Evolutionary conservation across 2,113 vertebrate genomes (phyloP), one percentile per base, ranked within the genome.

Genomic region (Urocynchramus pylzowi): DNA sequence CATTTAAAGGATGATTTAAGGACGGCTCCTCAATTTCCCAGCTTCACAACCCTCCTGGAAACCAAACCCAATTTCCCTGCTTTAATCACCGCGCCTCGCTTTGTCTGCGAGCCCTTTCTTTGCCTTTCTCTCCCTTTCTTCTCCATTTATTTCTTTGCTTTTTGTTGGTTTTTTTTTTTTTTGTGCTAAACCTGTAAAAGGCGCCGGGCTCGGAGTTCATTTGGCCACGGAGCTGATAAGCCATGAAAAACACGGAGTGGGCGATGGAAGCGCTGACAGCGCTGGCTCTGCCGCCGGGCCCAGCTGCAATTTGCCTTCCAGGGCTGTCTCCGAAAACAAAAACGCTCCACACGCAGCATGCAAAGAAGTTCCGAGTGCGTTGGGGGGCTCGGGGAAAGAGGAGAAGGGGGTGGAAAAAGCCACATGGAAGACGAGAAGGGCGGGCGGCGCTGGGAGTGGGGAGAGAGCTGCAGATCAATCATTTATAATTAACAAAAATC

Each of bases 401-500:
- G 11, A 30, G 42, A 65, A 65, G 30, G 18, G 12, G 65, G 82
- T 27, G 42, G n/a, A 27, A 13, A 54, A 21, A 19, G 24, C 61
- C 91, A 47, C 93, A 67, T 47, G 87, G 44, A 84, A 94, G 97
- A 95, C 19, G 95, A 96, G 92, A 74, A 94, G 91, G 93, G 93
- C 81, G 93, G 94, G 91, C 8, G 52, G 86, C 20, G 41, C n/a
- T 8, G 87, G 78, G 81, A 89, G 90, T 1, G 93, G 84, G 39
- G 69, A 49, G 80, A 95, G 82, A 95, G 50, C 97, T 69, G 96
- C 94, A 98, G 97, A 98, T 98, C 98, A 98, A 98, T 99, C 98
- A 98, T 98, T 98, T 98, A 98, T 98, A 98, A 98, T 98, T 98
- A 98, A 98, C 98, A 98, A 98, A 98, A 98, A 98, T 98, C 97